Conservation (phyloP, 2,797 vertebrate species). For the Buceros bicornis region DNA sequence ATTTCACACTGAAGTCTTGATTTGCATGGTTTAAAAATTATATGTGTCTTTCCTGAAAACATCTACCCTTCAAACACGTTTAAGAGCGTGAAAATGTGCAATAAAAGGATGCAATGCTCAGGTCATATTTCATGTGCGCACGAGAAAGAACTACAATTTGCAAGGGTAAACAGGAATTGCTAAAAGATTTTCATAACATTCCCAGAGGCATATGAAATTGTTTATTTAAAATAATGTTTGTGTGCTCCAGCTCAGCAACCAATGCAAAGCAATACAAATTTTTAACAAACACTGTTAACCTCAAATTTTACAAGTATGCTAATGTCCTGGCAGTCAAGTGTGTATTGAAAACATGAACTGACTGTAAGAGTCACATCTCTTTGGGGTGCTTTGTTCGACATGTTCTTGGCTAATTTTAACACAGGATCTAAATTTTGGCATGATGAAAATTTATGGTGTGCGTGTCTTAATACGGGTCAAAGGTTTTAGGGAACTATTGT, state of each 20-base stretch:
- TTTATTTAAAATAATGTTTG: constrained; percentile 34
- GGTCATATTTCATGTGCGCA: background rate
- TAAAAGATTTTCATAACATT: background rate
- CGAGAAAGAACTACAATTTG: background rate
- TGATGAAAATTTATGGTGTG: background rate
- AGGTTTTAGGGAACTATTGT: background rate
- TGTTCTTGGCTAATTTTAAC: background rate
- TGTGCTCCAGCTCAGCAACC: constrained; percentile 4
- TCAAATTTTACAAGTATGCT: constrained; percentile 12
- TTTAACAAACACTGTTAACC: constrained; percentile 5
- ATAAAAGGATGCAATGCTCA: background rate
- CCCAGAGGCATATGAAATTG: background rate
- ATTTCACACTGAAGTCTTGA: background rate
- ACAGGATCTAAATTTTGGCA: background rate
- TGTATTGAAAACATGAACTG: background rate
- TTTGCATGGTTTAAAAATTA: background rate
- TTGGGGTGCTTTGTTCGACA: background rate
- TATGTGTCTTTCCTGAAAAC: background rate
- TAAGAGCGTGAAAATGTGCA: background rate
- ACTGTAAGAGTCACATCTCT: background rate
- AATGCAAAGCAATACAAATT: constrained; percentile 13
- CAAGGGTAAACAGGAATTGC: background rate
- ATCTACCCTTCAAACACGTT: background rate
- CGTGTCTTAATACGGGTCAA: background rate
- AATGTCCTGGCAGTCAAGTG: background rate